Conservation (phyloP, 2,888 invertebrate genomes). For the Conomelus anceps region DNA sequence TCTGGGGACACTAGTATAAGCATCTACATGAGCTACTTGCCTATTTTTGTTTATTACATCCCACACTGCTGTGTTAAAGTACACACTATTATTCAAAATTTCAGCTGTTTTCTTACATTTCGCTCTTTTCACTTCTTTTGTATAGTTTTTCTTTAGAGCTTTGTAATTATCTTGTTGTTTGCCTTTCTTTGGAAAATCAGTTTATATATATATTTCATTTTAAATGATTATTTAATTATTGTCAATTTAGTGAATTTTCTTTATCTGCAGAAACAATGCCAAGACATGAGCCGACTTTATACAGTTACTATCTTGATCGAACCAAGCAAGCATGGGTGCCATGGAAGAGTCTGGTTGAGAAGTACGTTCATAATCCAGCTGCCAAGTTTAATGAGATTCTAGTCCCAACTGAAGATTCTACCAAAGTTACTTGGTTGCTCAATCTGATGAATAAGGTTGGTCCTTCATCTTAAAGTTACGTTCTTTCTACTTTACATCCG, state of each 20-base stretch:
- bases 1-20: no score
- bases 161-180: no score
- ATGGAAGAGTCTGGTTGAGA: constrained; percentile 74
- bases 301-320: constrained; percentile 73
- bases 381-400: constrained; percentile 74
- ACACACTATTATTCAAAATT: no score
- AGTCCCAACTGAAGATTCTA: constrained; percentile 84
- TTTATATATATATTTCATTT: no score
- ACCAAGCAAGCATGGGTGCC: constrained; percentile 66
- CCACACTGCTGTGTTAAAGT: no score
- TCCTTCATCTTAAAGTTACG: neutral
- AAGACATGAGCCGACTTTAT: constrained; percentile 60
- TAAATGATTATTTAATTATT: neutral
- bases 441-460: constrained; percentile 65
- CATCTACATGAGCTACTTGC: no score
- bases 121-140: no score
- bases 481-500: neutral
- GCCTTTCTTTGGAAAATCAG: no score
- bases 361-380: constrained; percentile 63
- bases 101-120: no score
- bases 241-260: neutral
- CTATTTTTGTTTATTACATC: no score
- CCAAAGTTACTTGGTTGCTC: constrained; percentile 71
- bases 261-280: constrained; percentile 61
- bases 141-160: no score